These are phyloP conservation scores for Gulo gulo DNA, from an alignment of 2,113 vertebrate genomes.

Conservation along the genomic window DNA sequence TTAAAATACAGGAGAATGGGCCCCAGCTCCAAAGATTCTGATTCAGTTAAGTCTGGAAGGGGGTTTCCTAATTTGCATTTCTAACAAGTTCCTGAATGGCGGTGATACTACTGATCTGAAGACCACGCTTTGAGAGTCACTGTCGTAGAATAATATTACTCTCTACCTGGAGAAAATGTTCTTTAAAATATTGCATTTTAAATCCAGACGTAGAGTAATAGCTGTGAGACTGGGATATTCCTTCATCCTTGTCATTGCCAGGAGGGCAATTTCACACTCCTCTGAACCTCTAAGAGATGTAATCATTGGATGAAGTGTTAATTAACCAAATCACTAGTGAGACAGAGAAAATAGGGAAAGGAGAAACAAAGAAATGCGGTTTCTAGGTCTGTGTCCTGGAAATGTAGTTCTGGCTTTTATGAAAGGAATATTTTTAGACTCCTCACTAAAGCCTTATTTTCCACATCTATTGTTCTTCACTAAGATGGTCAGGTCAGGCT, in stretches of 20 bases:
- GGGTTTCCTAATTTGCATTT: constrained; percentile 13
- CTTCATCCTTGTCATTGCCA: constrained; percentile 75
- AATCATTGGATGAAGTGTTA: constrained; percentile 78
- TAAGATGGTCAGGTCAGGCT: constrained; percentile 12
- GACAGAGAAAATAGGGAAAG: constrained; percentile 44
- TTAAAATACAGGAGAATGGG: background rate
- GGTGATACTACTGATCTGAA: background rate
- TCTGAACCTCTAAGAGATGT: constrained; percentile 74
- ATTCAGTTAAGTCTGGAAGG: background rate
- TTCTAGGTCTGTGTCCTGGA: constrained; percentile 64
- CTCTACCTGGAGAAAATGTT: constrained; percentile 50
- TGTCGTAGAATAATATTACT: constrained; percentile 25
- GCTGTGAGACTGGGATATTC: constrained; percentile 66
- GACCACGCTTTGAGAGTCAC: background rate
- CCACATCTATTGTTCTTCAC: background rate
- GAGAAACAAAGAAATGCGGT: constrained; percentile 67
- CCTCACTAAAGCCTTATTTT: constrained; percentile 39
- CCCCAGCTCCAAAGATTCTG: background rate
- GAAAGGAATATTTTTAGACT: constrained; percentile 50
- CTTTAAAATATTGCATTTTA: constrained; percentile 72
- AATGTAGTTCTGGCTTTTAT: constrained; percentile 59
- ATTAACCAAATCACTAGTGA: constrained; percentile 80
- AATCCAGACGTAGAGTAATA: constrained; percentile 51
- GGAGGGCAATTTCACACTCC: constrained; percentile 81
- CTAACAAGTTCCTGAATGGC: background rate